phyloP scores from a whole-genome alignment of 2,888 invertebrate species.

The Microctonus aethiopoides region DNA sequence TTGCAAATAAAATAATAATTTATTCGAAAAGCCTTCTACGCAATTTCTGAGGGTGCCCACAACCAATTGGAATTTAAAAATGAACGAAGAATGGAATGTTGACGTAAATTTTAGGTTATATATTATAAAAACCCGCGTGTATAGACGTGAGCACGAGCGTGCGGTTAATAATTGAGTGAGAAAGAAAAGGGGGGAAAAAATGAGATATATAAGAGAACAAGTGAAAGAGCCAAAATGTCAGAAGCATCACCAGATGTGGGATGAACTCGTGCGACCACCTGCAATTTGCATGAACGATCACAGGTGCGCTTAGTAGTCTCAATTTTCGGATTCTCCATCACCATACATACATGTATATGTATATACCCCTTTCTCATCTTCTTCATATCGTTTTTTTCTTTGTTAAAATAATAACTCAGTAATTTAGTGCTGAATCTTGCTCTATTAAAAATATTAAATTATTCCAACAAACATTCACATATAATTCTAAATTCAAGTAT shows the following conservation, averaged over 20 bases:
- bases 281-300: slow-evolving; percentile 41
- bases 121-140: slow-evolving; percentile 5
- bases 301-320: slow-evolving; percentile 40
- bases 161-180: slow-evolving; percentile 35
- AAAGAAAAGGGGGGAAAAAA: slow-evolving; percentile 4
- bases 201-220: slow-evolving; percentile 7
- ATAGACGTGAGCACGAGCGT: slow-evolving; percentile 31
- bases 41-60: background rate
- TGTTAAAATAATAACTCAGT: no score
- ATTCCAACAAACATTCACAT: no score
- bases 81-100: slow-evolving; percentile 21
- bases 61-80: slow-evolving; percentile 22
- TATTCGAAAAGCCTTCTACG: background rate
- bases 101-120: slow-evolving; percentile 30
- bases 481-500: no score
- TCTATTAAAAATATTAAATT: no score
- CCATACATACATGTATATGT: background rate
- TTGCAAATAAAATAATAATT: background rate
- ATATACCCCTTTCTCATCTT: no score
- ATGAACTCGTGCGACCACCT: slow-evolving; percentile 39
- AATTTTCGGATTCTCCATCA: slow-evolving; percentile 27
- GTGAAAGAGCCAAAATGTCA: slow-evolving; percentile 12
- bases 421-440: no score
- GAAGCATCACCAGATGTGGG: slow-evolving; percentile 36
- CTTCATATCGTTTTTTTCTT: no score